Evolutionary conservation across 2,113 vertebrate species (phyloP).

Genomic region (Lampris incognitus): DNA sequence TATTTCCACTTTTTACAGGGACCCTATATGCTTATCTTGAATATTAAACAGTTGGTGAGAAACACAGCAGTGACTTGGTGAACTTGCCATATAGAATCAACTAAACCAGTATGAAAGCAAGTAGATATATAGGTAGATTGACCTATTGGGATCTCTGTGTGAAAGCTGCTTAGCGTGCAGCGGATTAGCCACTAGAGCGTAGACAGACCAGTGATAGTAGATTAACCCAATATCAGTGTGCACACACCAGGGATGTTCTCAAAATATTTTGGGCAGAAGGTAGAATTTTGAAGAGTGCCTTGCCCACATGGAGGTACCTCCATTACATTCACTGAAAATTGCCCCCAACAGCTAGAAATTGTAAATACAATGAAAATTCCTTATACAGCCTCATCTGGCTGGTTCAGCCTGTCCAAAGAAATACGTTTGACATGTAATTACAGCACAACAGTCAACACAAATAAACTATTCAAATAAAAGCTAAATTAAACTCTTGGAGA

Average conservation of each 20-base stretch:
- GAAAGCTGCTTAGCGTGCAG: constrained; percentile 69
- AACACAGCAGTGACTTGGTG: constrained; percentile 17
- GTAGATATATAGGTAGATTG: constrained; percentile 55
- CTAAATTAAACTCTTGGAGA: too few species aligned
- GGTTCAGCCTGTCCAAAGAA: too few species aligned
- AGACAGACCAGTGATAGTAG: constrained; percentile 36
- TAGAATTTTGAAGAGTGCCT: not conserved
- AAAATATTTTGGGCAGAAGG: not conserved
- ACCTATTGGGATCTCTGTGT: constrained; percentile 35
- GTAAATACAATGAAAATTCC: too few species aligned
- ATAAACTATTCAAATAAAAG: too few species aligned
- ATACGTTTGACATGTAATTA: too few species aligned
- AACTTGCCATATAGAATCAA: constrained; percentile 34
- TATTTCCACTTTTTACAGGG: too few species aligned
- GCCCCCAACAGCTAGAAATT: too few species aligned
- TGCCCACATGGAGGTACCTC: constrained; percentile 1
- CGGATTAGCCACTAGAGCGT: constrained; percentile 60
- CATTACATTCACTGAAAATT: not conserved
- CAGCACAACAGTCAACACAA: too few species aligned
- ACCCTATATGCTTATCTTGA: not conserved
- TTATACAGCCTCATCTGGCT: too few species aligned
- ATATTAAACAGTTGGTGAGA: not conserved
- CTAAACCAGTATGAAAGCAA: constrained; percentile 24
- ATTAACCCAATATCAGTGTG: constrained; percentile 34
- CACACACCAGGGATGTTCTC: constrained; percentile 16